phyloP scores from a whole-genome alignment of 2,888 invertebrate species.

The Aethes cnicana region DNA sequence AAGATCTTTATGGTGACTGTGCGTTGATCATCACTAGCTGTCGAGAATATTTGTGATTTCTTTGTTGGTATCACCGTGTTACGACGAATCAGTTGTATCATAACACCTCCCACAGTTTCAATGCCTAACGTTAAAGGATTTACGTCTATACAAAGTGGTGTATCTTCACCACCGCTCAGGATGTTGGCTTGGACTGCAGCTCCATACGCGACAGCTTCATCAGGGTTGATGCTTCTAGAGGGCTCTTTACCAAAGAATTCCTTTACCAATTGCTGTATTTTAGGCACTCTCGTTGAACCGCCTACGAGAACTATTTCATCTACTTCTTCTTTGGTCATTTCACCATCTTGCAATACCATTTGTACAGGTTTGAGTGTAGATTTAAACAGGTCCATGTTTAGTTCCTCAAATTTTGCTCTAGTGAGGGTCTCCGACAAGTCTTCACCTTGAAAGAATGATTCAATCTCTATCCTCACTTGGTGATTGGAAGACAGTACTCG shows the following conservation, averaged over 20 bases:
- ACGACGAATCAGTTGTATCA: conserved; percentile 98
- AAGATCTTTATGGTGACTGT: conserved; percentile 99
- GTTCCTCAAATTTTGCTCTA: conserved; percentile 98
- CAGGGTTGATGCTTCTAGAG: conserved; percentile 98
- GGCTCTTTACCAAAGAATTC: conserved; percentile 99
- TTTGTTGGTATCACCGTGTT: conserved; percentile 99
- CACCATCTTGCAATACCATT: conserved; percentile 98
- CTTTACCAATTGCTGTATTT: conserved; percentile 95
- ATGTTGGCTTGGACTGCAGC: conserved; percentile 99
- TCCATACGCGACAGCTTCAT: conserved; percentile 99
- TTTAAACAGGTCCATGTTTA: conserved; percentile 96
- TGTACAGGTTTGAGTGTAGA: conserved; percentile 98
- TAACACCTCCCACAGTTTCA: conserved; percentile 99
- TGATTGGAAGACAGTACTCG: conserved; percentile 96
- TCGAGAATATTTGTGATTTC: conserved; percentile 99
- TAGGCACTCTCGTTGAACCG: conserved; percentile 99
- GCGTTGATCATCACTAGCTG: conserved; percentile 99
- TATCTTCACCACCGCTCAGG: conserved; percentile 97
- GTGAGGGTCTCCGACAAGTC: conserved; percentile 99
- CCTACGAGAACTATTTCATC: conserved; percentile 99
- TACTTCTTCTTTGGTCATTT: conserved; percentile 98
- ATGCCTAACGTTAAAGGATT: conserved; percentile 99
- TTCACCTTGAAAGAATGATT: conserved; percentile 98
- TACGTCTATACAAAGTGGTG: conserved; percentile 97
- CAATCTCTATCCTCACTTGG: conserved; percentile 98